Evolutionary conservation across 2,888 invertebrate species (phyloP).

Genomic region (Macropis europaea): DNA sequence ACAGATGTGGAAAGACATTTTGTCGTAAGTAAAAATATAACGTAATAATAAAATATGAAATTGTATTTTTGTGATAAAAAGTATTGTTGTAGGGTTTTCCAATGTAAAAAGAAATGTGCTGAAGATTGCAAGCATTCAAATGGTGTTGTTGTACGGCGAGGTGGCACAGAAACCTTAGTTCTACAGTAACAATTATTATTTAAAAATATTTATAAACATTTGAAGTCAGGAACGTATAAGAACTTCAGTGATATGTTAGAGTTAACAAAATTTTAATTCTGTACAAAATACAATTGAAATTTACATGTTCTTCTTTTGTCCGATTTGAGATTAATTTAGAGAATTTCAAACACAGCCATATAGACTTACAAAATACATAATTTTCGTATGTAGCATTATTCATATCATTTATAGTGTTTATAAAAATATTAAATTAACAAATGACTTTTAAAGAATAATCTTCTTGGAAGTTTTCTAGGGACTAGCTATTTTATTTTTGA

Average conservation of each 20-base stretch:
- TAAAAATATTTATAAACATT: neutral
- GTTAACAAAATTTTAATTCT: neutral
- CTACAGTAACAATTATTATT: slow-evolving; percentile 71
- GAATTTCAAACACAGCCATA: neutral
- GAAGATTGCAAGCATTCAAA: slow-evolving; percentile 81
- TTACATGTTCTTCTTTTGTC: neutral
- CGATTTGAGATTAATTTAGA: neutral
- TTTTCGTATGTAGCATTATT: neutral
- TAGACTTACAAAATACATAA: neutral
- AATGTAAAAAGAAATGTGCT: slow-evolving; percentile 82
- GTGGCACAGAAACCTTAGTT: slow-evolving; percentile 84
- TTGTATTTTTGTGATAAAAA: neutral
- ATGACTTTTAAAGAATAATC: neutral
- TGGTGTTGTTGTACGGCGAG: slow-evolving; percentile 83
- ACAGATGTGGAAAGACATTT: slow-evolving; percentile 71
- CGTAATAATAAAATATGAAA: neutral
- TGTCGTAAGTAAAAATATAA: slow-evolving; percentile 60
- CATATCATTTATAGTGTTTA: neutral
- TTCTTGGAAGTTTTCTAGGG: neutral
- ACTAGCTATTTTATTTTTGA: slow-evolving; percentile 3
- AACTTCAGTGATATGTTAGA: neutral
- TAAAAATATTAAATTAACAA: slow-evolving; percentile 1
- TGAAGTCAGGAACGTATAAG: neutral
- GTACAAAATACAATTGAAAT: slow-evolving; percentile 12
- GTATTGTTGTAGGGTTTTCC: slow-evolving; percentile 78